phyloP scores from a whole-genome alignment of 1,140 invertebrate species.

The Ladona fulva region DNA sequence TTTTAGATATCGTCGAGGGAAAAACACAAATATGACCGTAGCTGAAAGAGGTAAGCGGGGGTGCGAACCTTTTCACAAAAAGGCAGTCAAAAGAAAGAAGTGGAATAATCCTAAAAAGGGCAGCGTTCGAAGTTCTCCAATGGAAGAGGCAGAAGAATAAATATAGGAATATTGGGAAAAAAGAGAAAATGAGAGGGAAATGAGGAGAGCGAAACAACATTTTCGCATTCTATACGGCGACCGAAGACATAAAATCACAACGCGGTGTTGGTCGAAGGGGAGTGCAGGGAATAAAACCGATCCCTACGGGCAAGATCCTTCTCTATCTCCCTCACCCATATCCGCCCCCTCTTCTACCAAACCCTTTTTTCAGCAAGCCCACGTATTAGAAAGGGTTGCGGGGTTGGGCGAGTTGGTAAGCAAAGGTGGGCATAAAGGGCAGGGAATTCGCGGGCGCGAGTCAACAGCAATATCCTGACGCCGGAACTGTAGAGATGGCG shows the following conservation, averaged over 20 bases:
- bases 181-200: not conserved
- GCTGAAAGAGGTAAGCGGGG: too few species aligned
- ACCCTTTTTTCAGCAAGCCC: not conserved
- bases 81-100: too few species aligned
- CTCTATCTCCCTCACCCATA: not conserved
- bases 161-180: not conserved
- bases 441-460: not conserved
- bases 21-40: too few species aligned
- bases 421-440: not conserved
- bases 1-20: too few species aligned
- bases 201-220: not conserved
- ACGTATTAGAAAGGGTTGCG: not conserved
- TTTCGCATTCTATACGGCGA: not conserved
- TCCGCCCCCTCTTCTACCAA: not conserved
- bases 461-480: constrained; percentile 4
- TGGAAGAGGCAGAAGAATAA: not conserved
- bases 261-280: not conserved
- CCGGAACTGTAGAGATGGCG: not conserved
- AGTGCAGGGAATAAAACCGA: not conserved
- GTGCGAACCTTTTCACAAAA: too few species aligned
- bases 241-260: not conserved
- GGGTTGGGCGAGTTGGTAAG: not conserved
- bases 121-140: not conserved
- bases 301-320: not conserved
- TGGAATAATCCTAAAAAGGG: too few species aligned